Conservation (phyloP, 2,797 vertebrate species). For the Glossophaga mutica region DNA sequence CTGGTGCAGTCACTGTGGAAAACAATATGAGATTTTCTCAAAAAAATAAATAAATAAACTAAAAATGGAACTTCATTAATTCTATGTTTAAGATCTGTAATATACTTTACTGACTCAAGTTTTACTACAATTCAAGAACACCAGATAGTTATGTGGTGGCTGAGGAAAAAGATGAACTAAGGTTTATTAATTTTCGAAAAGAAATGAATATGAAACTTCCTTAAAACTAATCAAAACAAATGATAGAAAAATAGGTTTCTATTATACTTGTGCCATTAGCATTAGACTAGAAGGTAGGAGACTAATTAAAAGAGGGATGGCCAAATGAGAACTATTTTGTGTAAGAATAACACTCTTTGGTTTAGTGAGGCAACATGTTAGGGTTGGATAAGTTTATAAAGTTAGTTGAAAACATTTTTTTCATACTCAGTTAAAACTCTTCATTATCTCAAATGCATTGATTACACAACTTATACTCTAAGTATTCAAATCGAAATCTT, state of each 20-base stretch:
- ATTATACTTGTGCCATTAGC: not conserved
- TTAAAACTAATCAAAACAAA: not conserved
- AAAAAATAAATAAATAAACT: too few species aligned
- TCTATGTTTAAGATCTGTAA: too few species aligned
- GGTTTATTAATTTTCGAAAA: not conserved
- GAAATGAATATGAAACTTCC: not conserved
- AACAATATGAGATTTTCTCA: too few species aligned
- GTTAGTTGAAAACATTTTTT: not conserved
- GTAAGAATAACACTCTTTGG: not conserved
- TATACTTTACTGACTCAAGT: not conserved
- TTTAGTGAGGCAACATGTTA: not conserved
- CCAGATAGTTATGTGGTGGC: not conserved
- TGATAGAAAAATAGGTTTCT: not conserved
- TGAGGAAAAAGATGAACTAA: not conserved
- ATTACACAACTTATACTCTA: not conserved
- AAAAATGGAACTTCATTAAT: too few species aligned
- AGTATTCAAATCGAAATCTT: not conserved
- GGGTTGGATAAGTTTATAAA: not conserved
- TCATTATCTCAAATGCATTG: not conserved
- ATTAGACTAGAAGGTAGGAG: not conserved
- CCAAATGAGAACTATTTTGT: not conserved
- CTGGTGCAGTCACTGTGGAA: too few species aligned
- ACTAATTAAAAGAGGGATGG: not conserved
- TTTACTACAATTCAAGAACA: not conserved
- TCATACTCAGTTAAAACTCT: not conserved